Base-by-base conservation (phyloP, 2,113 vertebrate species). In the Candoia aspera region DNA sequence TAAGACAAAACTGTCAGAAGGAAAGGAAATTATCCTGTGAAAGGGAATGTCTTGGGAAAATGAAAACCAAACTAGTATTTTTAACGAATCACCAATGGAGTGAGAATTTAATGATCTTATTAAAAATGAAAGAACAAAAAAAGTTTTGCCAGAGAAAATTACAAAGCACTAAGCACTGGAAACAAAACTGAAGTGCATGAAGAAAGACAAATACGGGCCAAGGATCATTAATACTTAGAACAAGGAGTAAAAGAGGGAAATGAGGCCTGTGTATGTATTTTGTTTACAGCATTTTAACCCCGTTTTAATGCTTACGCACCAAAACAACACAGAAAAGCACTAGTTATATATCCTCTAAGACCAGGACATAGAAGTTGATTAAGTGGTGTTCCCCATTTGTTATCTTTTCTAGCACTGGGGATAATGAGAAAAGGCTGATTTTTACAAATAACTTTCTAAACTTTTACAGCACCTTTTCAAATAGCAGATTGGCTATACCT, bases 1-100 rank as follows among this genome's bases (percentile, higher is more conserved):
- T 57, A 90, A 37, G 91, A 95, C 93, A 89, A 94, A 95, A 93
- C 87, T 83, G 68, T 57, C 79, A 93, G 92, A 89, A 88, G 93
- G 93, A 92, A 86, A 94, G 94, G 92, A 94, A 91, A 54, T 94
- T 62, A 54, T 64, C 21, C 19, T 86, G 84, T 86, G 23, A 8
- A 86, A 12, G 49, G 21, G 21, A 86, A 17, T 84, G 46, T 17
- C 90, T 86, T 91, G 85, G n/a, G 59, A 54, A 54, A 49, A 60
- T 84, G 55, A 17, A 84, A 84, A 26, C 55, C 37, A 12, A 59
- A 59, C 54, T 49, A 64, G 46, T 91, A 53, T 54, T 53, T 54
- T 64, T 86, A 64, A 86, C 86, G 59, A 64, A 21, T 55, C 24
- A 55, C 6, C 33, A 13, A 37, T 86, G 49, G 84, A 55, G 19